Percentiles rank a stretch among this genome's conserved stretches.
Conservation (phyloP, 2,113 vertebrate species). For the Cinclus mexicanus region DNA sequence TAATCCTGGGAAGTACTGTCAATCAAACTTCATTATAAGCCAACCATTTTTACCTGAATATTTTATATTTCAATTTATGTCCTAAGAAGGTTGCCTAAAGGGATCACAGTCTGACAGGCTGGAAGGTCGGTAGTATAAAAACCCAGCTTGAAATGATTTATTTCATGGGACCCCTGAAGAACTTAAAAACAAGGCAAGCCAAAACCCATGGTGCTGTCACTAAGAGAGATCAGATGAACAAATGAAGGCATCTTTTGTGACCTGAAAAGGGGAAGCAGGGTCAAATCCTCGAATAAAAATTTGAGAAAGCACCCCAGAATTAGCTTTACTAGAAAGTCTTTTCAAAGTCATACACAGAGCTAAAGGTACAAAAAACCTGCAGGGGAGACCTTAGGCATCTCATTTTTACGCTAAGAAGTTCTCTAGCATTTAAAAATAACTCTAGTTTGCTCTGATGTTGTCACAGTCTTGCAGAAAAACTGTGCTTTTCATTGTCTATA, state of each 20-base stretch:
- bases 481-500: not conserved
- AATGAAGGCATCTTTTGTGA: not conserved
- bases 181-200: not conserved
- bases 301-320: not conserved
- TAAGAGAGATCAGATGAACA: slow-evolving; percentile 18
- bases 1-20: not conserved
- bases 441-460: not conserved
- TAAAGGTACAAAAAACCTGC: not conserved
- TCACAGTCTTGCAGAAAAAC: not conserved
- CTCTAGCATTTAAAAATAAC: not conserved
- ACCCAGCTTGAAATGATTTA: not conserved
- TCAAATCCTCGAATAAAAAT: slow-evolving; percentile 21
- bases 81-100: not conserved
- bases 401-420: not conserved
- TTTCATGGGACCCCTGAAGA: not conserved
- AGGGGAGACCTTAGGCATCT: not conserved
- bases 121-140: not conserved
- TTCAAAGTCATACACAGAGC: not conserved
- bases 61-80: not conserved
- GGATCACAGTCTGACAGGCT: not conserved
- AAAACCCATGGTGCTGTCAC: not conserved
- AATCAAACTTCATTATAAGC: not conserved
- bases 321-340: not conserved
- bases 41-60: not conserved
- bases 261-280: slow-evolving; percentile 29